A percentile compares a stretch with the other conserved stretches of the same genome.
These are phyloP conservation scores for Maccullochella peelii DNA, from an alignment of 2,113 vertebrate genomes.

Conservation along the genomic window DNA sequence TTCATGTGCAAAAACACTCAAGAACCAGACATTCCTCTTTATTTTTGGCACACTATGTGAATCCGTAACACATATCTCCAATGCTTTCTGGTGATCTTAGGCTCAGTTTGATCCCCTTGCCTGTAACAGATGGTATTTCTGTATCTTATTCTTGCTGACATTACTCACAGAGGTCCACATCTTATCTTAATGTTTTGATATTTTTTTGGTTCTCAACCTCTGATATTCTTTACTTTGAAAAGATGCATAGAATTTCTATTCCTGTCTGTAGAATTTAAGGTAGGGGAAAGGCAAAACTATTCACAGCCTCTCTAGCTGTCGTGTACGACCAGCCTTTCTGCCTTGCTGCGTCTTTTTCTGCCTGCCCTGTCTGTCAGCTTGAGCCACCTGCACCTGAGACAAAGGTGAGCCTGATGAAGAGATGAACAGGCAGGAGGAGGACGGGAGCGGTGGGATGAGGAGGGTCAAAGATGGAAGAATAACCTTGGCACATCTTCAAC, in stretches of 20 bases:
- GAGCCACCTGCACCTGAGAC: conserved; percentile 68
- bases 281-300: neutral
- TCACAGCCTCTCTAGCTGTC: neutral
- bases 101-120: neutral
- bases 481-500: conserved; percentile 56
- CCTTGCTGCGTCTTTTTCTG: neutral
- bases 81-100: neutral
- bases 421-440: conserved; percentile 4
- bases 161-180: neutral
- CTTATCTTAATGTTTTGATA: neutral
- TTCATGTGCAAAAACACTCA: neutral
- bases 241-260: neutral
- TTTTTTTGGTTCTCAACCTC: neutral
- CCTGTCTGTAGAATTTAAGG: neutral
- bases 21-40: neutral
- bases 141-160: neutral
- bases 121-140: neutral
- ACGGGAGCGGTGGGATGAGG: conserved; percentile 3
- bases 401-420: conserved; percentile 53
- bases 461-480: conserved; percentile 58
- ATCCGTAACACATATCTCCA: neutral
- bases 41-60: neutral
- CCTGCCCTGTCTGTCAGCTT: conserved; percentile 21
- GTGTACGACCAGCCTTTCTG: conserved; percentile 14
- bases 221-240: neutral